These are phyloP conservation scores for Drosophila lacicola DNA, from an alignment of 2,888 invertebrate species.

Conservation along the genomic window DNA sequence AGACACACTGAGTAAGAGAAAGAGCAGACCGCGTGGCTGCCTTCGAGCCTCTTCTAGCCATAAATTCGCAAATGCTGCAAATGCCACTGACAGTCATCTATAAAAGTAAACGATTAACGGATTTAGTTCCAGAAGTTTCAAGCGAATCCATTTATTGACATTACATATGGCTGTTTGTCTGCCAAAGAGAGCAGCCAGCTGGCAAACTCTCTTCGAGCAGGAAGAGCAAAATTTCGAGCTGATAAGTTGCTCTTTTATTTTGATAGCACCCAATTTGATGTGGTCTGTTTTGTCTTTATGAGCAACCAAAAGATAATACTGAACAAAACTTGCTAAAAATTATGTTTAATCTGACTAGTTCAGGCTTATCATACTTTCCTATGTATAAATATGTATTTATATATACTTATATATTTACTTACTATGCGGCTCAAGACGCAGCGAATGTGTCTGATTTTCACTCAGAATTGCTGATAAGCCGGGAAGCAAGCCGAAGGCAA, in stretches of 20 bases:
- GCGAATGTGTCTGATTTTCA: constrained; percentile 24
- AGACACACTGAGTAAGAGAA: constrained; percentile 34
- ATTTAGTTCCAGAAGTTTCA: background rate
- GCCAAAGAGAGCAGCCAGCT: background rate
- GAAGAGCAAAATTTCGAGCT: background rate
- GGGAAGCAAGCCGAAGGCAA: constrained; percentile 5
- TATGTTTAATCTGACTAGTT: background rate
- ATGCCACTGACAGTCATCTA: background rate
- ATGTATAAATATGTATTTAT: background rate
- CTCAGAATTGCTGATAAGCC: constrained; percentile 42
- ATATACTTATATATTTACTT: background rate
- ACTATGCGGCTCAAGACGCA: background rate
- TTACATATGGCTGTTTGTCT: background rate
- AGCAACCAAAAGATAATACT: too few species aligned
- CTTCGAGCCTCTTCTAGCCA: background rate
- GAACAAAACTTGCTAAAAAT: background rate
- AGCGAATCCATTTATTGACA: background rate
- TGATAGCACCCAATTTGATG: too few species aligned
- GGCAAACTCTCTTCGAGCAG: background rate
- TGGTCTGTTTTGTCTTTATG: too few species aligned
- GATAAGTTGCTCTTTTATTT: background rate
- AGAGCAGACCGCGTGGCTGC: constrained; percentile 29
- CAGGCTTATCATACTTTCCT: background rate
- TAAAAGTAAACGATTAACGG: background rate
- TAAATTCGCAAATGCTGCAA: background rate